Evolutionary conservation across 2,888 invertebrate genomes (phyloP).

Genomic region (Standfussiana lucernea): DNA sequence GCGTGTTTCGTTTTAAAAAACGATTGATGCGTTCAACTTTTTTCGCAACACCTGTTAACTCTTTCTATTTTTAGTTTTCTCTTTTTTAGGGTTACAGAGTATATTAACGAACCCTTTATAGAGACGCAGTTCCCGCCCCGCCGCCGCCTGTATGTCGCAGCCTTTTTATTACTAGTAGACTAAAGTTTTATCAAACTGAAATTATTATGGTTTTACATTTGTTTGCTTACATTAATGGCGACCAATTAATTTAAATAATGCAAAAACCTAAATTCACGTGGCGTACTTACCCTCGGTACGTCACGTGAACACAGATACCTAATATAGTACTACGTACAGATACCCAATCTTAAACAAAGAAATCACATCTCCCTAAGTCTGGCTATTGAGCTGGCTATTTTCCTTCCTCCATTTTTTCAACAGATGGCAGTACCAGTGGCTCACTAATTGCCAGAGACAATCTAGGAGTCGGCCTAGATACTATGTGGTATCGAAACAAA

Average conservation of each 20-base stretch:
- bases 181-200: neutral
- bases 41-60: neutral
- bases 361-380: no score
- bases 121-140: neutral
- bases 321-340: no score
- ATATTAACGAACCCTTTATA: neutral
- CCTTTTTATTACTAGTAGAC: neutral
- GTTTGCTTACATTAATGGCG: neutral
- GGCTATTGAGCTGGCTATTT: no score
- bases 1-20: slow-evolving; percentile 6
- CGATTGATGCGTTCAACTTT: slow-evolving; percentile 3
- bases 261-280: neutral
- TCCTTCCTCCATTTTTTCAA: no score
- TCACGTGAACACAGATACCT: no score
- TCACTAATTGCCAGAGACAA: no score
- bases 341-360: no score
- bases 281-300: neutral
- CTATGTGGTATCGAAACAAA: no score
- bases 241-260: neutral
- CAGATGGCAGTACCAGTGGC: no score
- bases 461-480: no score
- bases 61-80: neutral
- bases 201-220: neutral
- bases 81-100: neutral
- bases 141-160: neutral